A percentile compares a stretch with the other conserved stretches of the same genome.
These are phyloP conservation scores for Idaea biselata DNA, from an alignment of 2,888 invertebrate genomes.

Conservation along the genomic window DNA sequence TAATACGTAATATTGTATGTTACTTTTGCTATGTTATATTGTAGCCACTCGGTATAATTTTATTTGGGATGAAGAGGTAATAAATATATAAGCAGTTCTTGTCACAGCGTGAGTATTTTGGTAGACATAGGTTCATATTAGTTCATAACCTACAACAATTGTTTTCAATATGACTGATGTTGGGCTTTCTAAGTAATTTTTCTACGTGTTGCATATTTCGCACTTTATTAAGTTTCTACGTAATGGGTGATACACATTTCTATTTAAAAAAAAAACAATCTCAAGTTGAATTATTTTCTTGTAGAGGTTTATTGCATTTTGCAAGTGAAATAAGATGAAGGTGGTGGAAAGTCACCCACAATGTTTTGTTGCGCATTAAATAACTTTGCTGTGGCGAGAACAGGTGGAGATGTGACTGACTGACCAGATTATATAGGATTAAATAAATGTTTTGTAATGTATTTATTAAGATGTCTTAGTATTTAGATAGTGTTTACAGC, in stretches of 20 bases:
- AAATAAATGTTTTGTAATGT: conserved; percentile 65
- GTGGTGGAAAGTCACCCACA: background rate
- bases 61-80: conserved; percentile 40
- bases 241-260: background rate
- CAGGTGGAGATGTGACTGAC: conserved; percentile 61
- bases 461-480: conserved; percentile 50
- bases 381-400: conserved; percentile 61
- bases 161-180: conserved; percentile 13
- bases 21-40: conserved; percentile 30
- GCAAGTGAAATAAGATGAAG: background rate
- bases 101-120: conserved; percentile 43
- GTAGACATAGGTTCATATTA: too few relatives aligned
- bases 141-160: conserved; percentile 11
- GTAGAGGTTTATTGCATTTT: background rate
- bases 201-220: conserved; percentile 14
- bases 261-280: background rate
- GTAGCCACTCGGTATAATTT: conserved; percentile 29
- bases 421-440: conserved; percentile 64
- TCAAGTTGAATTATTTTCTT: background rate
- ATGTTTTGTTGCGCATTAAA: conserved; percentile 10
- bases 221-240: conserved; percentile 13
- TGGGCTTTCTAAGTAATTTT: conserved; percentile 24
- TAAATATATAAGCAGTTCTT: conserved; percentile 50
- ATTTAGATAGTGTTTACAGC: conserved; percentile 62
- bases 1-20: conserved; percentile 22